These are phyloP conservation scores for Pao palembangensis DNA, from an alignment of 2,113 vertebrate species.

Conservation along the genomic window DNA sequence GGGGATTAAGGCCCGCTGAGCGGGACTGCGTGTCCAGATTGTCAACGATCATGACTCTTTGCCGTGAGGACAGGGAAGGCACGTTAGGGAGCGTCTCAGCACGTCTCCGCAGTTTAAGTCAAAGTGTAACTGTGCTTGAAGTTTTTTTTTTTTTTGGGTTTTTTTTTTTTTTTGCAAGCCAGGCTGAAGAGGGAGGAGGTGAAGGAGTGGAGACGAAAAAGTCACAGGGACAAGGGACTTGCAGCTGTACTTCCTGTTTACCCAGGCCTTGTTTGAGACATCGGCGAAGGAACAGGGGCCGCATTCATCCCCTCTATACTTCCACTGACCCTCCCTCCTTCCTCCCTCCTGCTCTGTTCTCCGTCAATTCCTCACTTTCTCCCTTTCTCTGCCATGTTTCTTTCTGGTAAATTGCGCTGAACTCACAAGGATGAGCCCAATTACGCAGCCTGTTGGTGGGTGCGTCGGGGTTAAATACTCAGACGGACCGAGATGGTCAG, in stretches of 20 bases:
- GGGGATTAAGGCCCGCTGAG: conserved; percentile 92
- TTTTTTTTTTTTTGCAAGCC: conserved; percentile 5
- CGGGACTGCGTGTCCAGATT: conserved; percentile 93
- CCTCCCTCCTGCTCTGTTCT: conserved; percentile 33
- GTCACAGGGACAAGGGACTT: conserved; percentile 35
- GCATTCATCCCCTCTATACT: conserved; percentile 69
- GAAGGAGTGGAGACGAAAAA: conserved; percentile 24
- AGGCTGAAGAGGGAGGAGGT: conserved; percentile 17
- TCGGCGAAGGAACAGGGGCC: conserved; percentile 66
- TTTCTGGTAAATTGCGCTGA: conserved; percentile 31
- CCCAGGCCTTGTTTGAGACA: conserved; percentile 58
- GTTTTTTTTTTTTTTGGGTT: conserved; percentile 23
- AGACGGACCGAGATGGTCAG: conserved; percentile 17
- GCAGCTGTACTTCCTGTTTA: conserved; percentile 79
- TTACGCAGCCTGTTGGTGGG: not conserved
- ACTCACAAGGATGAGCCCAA: conserved; percentile 33
- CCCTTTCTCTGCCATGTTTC: conserved; percentile 9
- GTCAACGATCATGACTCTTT: conserved; percentile 85
- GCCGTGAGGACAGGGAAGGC: too few relatives aligned
- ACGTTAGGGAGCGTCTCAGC: too few relatives aligned
- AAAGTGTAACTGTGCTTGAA: conserved; percentile 12
- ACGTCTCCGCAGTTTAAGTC: too few relatives aligned
- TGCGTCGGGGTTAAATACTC: conserved; percentile 12
- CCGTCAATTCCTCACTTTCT: conserved; percentile 28
- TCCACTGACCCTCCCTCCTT: conserved; percentile 49